A percentile compares a stretch with the other conserved stretches of the same genome.
phyloP scores from a whole-genome alignment of 1,140 invertebrate genomes.

The Drosophila navojoa region DNA sequence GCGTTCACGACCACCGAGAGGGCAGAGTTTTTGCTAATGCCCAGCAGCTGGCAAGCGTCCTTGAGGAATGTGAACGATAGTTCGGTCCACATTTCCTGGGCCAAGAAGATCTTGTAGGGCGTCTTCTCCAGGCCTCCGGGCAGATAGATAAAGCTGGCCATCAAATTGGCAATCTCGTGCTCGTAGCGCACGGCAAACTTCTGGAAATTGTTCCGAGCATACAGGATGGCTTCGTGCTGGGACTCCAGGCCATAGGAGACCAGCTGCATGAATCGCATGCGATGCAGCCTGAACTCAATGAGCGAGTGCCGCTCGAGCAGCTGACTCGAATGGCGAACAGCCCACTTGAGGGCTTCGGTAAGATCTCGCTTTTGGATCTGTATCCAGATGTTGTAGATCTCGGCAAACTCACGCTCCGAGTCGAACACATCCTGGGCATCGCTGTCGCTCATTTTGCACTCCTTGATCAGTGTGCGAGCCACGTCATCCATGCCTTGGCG shows the following conservation, averaged over 20 bases:
- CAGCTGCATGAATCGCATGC: conserved; percentile 85
- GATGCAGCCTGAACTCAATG: conserved; percentile 94
- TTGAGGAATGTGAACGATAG: conserved; percentile 95
- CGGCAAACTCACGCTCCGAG: conserved; percentile 91
- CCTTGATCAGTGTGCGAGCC: conserved; percentile 91
- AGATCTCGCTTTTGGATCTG: conserved; percentile 91
- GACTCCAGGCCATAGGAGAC: conserved; percentile 71
- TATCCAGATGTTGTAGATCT: conserved; percentile 93
- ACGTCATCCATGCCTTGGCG: conserved; percentile 96
- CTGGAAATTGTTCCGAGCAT: conserved; percentile 93
- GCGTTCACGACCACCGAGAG: conserved; percentile 91
- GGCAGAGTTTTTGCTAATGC: conserved; percentile 92
- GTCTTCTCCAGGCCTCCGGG: conserved; percentile 91
- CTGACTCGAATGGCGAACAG: conserved; percentile 87
- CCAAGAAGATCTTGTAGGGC: conserved; percentile 92
- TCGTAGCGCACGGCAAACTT: conserved; percentile 92
- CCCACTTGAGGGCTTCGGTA: conserved; percentile 92
- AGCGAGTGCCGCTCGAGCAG: conserved; percentile 89
- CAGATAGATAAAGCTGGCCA: conserved; percentile 94
- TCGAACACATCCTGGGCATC: conserved; percentile 85
- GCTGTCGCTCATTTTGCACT: conserved; percentile 89
- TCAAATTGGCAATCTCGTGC: conserved; percentile 94
- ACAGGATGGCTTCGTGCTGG: conserved; percentile 88
- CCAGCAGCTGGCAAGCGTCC: conserved; percentile 95
- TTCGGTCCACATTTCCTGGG: conserved; percentile 91